Conservation (phyloP, 2,888 invertebrate species). For the Ptychoptera albimana region DNA sequence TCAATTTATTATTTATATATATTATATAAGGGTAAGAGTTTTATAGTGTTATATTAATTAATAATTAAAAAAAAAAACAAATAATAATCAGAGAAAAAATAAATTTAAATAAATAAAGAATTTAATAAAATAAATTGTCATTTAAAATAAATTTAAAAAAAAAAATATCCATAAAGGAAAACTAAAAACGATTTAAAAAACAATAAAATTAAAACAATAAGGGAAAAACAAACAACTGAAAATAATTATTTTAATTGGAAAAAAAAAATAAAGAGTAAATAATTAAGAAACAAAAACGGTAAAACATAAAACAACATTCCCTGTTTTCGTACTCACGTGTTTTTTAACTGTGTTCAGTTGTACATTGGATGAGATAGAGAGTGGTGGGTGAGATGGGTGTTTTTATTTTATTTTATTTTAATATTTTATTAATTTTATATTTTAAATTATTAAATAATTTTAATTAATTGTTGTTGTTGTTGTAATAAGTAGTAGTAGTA, state of each 20-base stretch:
- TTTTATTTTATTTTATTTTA: slow-evolving; percentile 2
- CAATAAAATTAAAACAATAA: neutral
- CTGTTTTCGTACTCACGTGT: slow-evolving; percentile 11
- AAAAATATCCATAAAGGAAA: neutral
- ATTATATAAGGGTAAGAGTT: slow-evolving; percentile 1
- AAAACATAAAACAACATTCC: neutral
- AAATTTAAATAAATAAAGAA: no score
- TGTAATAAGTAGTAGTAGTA: slow-evolving; percentile 2
- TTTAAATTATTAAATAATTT: neutral
- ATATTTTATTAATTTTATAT: slow-evolving; percentile 1
- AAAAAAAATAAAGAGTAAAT: slow-evolving; percentile 1
- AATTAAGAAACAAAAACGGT: neutral
- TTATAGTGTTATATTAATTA: neutral
- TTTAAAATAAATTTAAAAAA: neutral
- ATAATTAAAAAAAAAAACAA: no score
- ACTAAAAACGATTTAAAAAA: neutral
- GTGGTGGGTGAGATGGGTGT: slow-evolving; percentile 3
- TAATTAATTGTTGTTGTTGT: neutral
- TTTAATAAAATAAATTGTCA: no score
- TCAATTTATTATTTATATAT: slow-evolving; percentile 1
- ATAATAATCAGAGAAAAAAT: no score
- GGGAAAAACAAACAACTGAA: neutral
- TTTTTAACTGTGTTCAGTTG: neutral
- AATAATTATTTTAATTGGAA: neutral
- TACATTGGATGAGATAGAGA: slow-evolving; percentile 2